A percentile compares a stretch with the other conserved stretches of the same genome.
Evolutionary conservation across 2,113 vertebrate species (phyloP).

Genomic region (Pseudorectes ferrugineus): DNA sequence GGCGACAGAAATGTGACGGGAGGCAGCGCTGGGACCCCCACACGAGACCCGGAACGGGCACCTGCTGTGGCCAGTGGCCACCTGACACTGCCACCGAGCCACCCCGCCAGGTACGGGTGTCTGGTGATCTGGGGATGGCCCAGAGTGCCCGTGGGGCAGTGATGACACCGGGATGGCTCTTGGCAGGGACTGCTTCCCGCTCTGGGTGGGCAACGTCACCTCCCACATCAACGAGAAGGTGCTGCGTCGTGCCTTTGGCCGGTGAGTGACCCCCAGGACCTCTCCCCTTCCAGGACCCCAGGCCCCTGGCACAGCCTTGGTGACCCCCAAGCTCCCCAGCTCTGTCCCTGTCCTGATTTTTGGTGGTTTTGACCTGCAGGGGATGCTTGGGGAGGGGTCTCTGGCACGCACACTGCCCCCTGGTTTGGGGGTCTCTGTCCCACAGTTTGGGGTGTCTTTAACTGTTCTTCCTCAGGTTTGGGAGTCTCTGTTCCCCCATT

Average conservation of each 20-base stretch:
- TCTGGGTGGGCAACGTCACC: conserved; percentile 52
- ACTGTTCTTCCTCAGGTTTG: no score
- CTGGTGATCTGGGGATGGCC: rapidly evolving
- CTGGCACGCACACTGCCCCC: rapidly evolving
- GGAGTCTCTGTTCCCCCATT: not conserved
- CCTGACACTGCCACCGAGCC: not conserved
- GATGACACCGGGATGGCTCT: not conserved
- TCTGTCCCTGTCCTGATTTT: not conserved
- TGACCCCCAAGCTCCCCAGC: not conserved
- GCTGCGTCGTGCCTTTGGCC: not conserved
- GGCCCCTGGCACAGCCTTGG: no score
- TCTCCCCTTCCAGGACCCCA: rapidly evolving
- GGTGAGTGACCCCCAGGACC: not conserved
- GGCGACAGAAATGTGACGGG: not conserved
- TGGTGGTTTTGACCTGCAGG: not conserved
- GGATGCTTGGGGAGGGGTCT: no score
- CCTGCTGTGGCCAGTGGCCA: not conserved
- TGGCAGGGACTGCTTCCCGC: conserved; percentile 23
- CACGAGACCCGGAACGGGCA: rapidly evolving
- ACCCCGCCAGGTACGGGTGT: not conserved
- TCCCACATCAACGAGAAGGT: not conserved
- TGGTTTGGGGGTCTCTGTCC: not conserved
- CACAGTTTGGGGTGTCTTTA: not conserved
- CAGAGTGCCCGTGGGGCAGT: no score
- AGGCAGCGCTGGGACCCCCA: rapidly evolving